These are phyloP conservation scores for Tribolium freemani DNA, from an alignment of 2,888 invertebrate species.

Conservation along the genomic window DNA sequence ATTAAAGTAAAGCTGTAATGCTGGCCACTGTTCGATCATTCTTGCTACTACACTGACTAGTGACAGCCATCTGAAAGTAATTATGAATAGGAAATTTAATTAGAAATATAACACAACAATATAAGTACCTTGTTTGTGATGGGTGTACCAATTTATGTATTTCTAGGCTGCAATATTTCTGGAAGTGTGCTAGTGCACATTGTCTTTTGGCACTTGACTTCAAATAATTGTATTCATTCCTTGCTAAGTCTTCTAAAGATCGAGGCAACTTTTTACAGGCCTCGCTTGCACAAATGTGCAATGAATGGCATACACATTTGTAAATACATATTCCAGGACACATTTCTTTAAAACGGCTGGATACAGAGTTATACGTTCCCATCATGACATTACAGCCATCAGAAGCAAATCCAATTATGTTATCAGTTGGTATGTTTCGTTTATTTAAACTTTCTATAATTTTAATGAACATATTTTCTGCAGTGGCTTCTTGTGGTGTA, in stretches of 20 bases:
- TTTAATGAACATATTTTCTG: neutral
- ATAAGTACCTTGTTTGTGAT: neutral
- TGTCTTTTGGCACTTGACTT: constrained; percentile 1
- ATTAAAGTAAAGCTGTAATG: neutral
- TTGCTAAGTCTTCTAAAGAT: neutral
- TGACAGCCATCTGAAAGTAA: constrained; percentile 5
- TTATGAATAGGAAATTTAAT: neutral
- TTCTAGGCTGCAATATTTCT: neutral
- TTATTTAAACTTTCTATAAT: neutral
- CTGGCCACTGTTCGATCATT: constrained; percentile 1
- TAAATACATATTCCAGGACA: constrained; percentile 55
- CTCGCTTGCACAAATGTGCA: constrained; percentile 49
- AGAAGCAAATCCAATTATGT: constrained; percentile 60
- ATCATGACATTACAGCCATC: constrained; percentile 60
- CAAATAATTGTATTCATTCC: constrained; percentile 4
- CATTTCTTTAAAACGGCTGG: constrained; percentile 50
- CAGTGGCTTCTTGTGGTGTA: neutral
- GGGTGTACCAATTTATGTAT: neutral
- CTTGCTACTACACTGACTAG: neutral
- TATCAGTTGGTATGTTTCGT: constrained; percentile 51
- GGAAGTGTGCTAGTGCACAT: neutral
- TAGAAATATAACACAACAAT: neutral
- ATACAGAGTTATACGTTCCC: constrained; percentile 56
- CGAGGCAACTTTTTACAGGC: constrained; percentile 19
- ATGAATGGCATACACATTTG: constrained; percentile 58